Evolutionary conservation across 2,888 invertebrate genomes (phyloP), one percentile per base, ranked within the genome.

Genomic region (Leptinotarsa rubiginosa): DNA sequence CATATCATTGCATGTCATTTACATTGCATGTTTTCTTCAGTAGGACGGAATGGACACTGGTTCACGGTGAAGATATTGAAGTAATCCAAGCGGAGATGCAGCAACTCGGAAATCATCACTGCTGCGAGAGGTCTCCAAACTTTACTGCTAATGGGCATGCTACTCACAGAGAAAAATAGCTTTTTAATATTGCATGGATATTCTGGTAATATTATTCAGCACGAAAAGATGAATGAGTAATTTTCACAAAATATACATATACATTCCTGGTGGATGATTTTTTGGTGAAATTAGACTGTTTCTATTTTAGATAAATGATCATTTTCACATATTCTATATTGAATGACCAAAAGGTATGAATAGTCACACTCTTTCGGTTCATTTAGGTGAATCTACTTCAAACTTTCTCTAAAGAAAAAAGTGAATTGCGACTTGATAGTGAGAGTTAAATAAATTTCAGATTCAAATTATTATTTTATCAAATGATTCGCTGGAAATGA

Each of bases 1-100:
- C n/a, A 20, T 20, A 15, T 41, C 62, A 62, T 31, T n/a, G 62
- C 62, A 31, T 62, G 62, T 31, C 25, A 31, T 41, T 62, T 41
- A 31, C 41, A 31, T 73, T 66, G 65, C 65, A 72, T 76, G 70
- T 77, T 72, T 74, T 67, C 69, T 62, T 62, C 62, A 77, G 77
- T 69, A 77, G 77, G 65, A 62, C 77, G 18, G 77, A 77, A 73
- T 77, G 77, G 77, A 77, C 77, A 15, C 47, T 77, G 65, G 72
- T 77, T 25, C 50, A 74, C n/a, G 52, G 68, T 25, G 72, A 72
- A 22, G 77, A 77, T 22, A 64, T 71, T 18, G 73, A 73, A 69
- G 50, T 15, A n/a, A 62, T 62, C 31, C 62, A 62, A 62, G 62
- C 62, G 7, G 62, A 62, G 13, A 62, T 62, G 62, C 31, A 41